Base-by-base conservation (phyloP, 2,888 invertebrate genomes). In the Adelognathus sp. region DNA sequence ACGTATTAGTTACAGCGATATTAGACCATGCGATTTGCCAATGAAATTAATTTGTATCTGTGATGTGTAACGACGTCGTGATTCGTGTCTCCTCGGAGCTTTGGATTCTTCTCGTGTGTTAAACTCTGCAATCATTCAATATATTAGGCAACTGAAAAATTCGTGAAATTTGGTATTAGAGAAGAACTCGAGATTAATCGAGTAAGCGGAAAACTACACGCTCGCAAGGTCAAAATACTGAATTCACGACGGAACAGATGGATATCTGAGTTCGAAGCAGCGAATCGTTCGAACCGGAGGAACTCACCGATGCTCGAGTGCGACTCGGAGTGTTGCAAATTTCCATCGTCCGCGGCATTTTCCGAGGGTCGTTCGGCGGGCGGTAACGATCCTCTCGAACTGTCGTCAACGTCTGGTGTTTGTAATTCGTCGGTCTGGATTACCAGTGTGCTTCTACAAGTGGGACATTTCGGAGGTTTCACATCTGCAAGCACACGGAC, bases 381-480 rank as follows among this genome's bases (percentile, higher is more conserved):
- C 24, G 39, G 16, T 50, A 21, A 11, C 52, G 56, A 39, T 60
- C 50, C 56, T 76, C 76, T 79, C 70, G 77, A 70, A 11, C 5
- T n/a, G n/a, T 54, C 81, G 18, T 88, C 85, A 11, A 36, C 67
- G n/a, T 88, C 85, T 7, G 88, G 81, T 7, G 88, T 85, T 6
- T 87, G 84, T 11, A 90, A 76, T 73, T 92, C 92, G 56, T 93
- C 92, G 18, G 92, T 91, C 88, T 93, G 92, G 76, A 93, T 92
- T 1, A 95, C 93, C 72, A 94, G 91, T 1, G 92, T 92, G 84
- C 95, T 94, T 52, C 92, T 90, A 84, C 95, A 95, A 16, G 92
- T 92, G 1, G 94, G 94, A 88, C 95, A 95, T 33, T 87, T 89
- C 1, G 89, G 85, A 29, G 86, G 84, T 61, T 84, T 86, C 1